Evolutionary conservation across 2,888 invertebrate species (phyloP).

Genomic region (Ecdyonurus torrentis): DNA sequence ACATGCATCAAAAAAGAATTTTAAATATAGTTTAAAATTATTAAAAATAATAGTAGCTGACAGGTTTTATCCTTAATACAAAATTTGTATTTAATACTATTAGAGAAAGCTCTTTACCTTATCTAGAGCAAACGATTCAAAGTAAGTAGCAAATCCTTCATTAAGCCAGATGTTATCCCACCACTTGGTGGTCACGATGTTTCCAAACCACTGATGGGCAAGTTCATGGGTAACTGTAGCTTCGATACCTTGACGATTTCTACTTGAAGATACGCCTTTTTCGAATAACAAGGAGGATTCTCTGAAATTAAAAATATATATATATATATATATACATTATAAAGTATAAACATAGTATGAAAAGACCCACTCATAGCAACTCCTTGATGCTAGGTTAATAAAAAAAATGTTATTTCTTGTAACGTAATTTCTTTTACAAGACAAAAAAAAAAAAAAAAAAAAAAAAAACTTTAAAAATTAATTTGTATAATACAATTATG

Average conservation of each 20-base stretch:
- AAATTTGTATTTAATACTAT: neutral
- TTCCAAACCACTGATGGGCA: constrained; percentile 33
- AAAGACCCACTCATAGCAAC: neutral
- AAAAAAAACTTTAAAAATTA: too few relatives aligned
- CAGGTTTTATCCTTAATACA: too few relatives aligned
- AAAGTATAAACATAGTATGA: neutral
- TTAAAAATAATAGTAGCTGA: too few relatives aligned
- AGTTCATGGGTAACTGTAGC: constrained; percentile 28
- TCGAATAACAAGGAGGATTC: constrained; percentile 7
- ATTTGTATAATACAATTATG: too few relatives aligned
- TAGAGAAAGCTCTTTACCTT: constrained; percentile 12
- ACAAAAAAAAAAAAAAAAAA: too few relatives aligned
- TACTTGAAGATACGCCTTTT: constrained; percentile 5
- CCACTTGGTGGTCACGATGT: constrained; percentile 22
- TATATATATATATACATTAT: neutral
- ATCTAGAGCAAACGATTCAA: constrained; percentile 28
- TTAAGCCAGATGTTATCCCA: constrained; percentile 25
- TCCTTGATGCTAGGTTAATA: neutral
- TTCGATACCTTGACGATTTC: constrained; percentile 12
- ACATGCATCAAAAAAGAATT: too few relatives aligned
- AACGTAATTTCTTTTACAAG: too few relatives aligned
- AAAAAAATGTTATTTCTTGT: too few relatives aligned
- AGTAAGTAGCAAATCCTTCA: constrained; percentile 32
- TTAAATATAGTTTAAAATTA: too few relatives aligned
- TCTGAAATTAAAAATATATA: neutral